Percentiles rank a stretch among this genome's conserved stretches.
Evolutionary conservation across 2,797 vertebrate species (phyloP).

Genomic region (Parauchenoglanis punctatus): DNA sequence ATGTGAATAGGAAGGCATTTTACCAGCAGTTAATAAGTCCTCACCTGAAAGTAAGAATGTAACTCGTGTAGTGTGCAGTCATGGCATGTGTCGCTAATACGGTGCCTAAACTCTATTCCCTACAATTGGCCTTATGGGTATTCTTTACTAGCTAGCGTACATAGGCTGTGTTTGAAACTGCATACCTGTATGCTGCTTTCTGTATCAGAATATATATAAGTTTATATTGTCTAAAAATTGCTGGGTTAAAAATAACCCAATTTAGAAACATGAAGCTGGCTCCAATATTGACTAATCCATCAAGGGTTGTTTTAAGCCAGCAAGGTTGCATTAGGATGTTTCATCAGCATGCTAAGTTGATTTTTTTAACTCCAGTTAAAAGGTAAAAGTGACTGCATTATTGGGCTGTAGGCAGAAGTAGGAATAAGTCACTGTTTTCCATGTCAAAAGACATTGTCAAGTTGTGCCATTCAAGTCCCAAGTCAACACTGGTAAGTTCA

Average conservation of each 20-base stretch:
- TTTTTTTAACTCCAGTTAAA: not conserved
- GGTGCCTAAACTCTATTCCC: not conserved
- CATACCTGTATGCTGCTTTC: not conserved
- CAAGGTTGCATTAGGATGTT: not conserved
- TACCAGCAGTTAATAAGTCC: not conserved
- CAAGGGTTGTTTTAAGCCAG: not conserved
- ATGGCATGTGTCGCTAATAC: not conserved
- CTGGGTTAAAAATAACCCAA: not conserved
- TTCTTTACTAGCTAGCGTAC: not conserved
- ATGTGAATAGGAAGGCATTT: not conserved
- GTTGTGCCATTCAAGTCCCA: too few species aligned
- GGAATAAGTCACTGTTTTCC: too few species aligned
- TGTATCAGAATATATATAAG: not conserved
- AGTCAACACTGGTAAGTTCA: not conserved
- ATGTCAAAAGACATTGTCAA: too few species aligned
- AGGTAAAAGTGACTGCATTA: not conserved
- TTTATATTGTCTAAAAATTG: not conserved
- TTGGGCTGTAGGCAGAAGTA: too few species aligned
- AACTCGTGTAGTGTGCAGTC: not conserved
- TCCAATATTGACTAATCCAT: not conserved
- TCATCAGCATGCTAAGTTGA: not conserved
- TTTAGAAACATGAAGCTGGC: not conserved
- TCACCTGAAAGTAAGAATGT: not conserved
- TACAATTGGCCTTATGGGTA: not conserved
- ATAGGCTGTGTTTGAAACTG: not conserved